A percentile compares a stretch with the other conserved stretches of the same genome.
Evolutionary conservation across 1,140 invertebrate genomes (phyloP).

Genomic region (Rhynchophorus ferrugineus): DNA sequence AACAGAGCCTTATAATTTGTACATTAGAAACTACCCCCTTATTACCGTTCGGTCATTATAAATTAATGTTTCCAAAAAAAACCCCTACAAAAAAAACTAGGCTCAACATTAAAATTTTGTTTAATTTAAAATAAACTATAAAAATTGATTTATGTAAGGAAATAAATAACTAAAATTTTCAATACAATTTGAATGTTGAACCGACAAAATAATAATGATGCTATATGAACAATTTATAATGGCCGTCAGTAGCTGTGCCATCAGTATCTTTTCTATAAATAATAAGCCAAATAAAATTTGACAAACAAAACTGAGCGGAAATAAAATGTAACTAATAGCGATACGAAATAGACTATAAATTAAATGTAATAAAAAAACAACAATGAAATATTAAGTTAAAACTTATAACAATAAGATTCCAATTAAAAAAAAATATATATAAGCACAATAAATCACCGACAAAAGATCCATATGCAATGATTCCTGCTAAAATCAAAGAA

Average conservation of each 20-base stretch:
- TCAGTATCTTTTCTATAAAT: constrained; percentile 1
- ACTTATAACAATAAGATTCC: constrained; percentile 26
- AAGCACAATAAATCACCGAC: constrained; percentile 26
- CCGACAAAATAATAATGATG: no score
- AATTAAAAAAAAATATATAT: constrained; percentile 24
- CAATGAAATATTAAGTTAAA: constrained; percentile 23
- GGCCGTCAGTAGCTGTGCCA: constrained; percentile 8
- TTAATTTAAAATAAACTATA: no score
- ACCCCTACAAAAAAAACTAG: constrained; percentile 8
- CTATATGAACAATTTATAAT: constrained; percentile 2
- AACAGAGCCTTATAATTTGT: no score
- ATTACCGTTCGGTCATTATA: constrained; percentile 2
- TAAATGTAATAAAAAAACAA: constrained; percentile 30
- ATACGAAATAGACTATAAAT: constrained; percentile 34
- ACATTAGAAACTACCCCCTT: not conserved
- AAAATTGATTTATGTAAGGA: no score
- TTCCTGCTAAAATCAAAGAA: constrained; percentile 6
- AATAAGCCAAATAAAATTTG: constrained; percentile 28
- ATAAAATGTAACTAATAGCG: constrained; percentile 27
- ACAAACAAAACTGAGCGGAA: constrained; percentile 30
- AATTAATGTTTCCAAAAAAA: constrained; percentile 12
- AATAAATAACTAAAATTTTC: no score
- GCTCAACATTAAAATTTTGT: no score
- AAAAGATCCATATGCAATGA: constrained; percentile 14
- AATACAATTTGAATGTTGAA: no score